Conservation (phyloP, 92 coral and sea anemone species). For the Bergia sp. region DNA sequence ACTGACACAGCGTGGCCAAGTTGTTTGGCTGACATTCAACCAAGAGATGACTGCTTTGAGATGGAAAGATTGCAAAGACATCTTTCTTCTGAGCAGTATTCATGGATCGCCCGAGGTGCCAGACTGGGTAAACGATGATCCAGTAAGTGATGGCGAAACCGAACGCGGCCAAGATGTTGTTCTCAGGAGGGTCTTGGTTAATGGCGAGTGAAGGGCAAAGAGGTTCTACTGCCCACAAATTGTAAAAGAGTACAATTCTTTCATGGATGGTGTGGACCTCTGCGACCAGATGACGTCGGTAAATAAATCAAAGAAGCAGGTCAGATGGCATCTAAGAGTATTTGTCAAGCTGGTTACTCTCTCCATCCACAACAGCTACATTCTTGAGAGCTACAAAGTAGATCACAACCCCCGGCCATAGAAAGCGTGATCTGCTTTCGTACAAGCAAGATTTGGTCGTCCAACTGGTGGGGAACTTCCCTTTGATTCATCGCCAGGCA, state of each 20-base stretch:
- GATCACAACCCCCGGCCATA: conserved; percentile 23
- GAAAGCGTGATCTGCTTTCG: conserved; percentile 6
- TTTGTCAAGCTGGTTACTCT: conserved; percentile 2
- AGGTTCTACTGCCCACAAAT: conserved; percentile 41
- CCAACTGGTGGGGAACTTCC: conserved; percentile 10
- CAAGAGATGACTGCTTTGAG: conserved; percentile 45
- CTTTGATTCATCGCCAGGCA: conserved; percentile 19
- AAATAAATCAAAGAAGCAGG: conserved; percentile 12
- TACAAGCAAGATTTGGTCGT: conserved; percentile 26
- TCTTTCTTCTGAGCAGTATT: conserved; percentile 50
- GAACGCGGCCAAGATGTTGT: conserved; percentile 35
- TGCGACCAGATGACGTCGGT: neutral
- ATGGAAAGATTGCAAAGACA: conserved; percentile 50
- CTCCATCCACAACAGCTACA: conserved; percentile 15
- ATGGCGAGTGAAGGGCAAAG: conserved; percentile 35
- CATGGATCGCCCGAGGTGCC: conserved; percentile 58
- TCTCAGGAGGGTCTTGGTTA: conserved; percentile 35
- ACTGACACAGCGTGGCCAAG: conserved; percentile 48
- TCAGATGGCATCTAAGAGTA: conserved; percentile 23
- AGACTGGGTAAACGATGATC: conserved; percentile 48
- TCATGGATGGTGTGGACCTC: conserved; percentile 23
- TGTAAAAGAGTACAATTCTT: conserved; percentile 19
- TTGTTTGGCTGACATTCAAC: conserved; percentile 50
- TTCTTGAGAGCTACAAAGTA: conserved; percentile 1
- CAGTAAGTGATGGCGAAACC: conserved; percentile 18